Evolutionary conservation across 1,140 invertebrate species (phyloP), one percentile per base, ranked within the genome.

Genomic region (Scaptomyza graminum): DNA sequence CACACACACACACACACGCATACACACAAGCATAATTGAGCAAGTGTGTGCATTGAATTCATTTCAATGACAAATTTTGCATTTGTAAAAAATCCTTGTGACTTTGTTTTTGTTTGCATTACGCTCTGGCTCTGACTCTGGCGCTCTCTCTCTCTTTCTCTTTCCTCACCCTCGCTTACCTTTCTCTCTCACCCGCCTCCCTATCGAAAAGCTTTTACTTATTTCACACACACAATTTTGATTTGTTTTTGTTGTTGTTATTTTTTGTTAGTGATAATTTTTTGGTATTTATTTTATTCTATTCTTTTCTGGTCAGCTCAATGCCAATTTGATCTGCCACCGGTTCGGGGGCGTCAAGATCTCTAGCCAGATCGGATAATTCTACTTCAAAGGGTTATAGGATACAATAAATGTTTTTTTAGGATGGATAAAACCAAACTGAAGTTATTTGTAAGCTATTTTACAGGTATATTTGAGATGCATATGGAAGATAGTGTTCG

Each of bases 271-370:
- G 79, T 79, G 84, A 87, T 85, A 81, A 83, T 89, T 87, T 87
- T 87, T 87, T 84, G 84, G 49, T 81, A 62, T 83, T 79, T 83
- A 56, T 83, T 82, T 76, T 52, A 69, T 76, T 51, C 66, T 78
- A 78, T 82, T 82, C 71, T 74, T 74, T 83, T 83, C 83, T 80
- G 73, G 76, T 76, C 77, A 74, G 54, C 82, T 87, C 83, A 87
- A 87, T 87, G 83, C 83, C 83, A 87, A 87, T 87, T 88, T 74
- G 79, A 87, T 88, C 72, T 87, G 65, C 59, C 75, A 82, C 60
- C 63, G 63, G 71, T 44, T 65, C 56, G 66, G 71, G 25, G 65
- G 49, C 43, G 71, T 61, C 37, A 13, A 28, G 8, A 56, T 25
- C 60, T n/a, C 25, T 31, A 44, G 47, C 43, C 41, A 56, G 28